Evolutionary conservation across 1,140 invertebrate species (phyloP).

Genomic region (Dreissena polymorpha): DNA sequence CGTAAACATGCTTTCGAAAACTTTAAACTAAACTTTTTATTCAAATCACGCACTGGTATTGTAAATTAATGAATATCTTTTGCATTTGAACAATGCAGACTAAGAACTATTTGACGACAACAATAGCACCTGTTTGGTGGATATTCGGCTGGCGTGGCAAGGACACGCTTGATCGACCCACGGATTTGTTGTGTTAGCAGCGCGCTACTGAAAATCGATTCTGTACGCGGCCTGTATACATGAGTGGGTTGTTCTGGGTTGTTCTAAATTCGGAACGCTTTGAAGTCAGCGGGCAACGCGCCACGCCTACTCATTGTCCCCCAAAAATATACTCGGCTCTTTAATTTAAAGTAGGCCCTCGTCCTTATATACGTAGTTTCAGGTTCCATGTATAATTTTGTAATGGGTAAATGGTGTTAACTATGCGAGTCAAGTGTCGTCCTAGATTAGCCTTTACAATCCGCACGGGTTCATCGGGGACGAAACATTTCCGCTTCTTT

Average conservation of each 20-base stretch:
- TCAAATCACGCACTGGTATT: background rate
- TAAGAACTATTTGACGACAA: slow-evolving; percentile 18
- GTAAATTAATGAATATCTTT: background rate
- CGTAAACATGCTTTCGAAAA: background rate
- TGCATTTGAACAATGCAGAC: background rate
- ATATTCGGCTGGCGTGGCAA: slow-evolving; percentile 49
- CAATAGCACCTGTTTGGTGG: slow-evolving; percentile 12
- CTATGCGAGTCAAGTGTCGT: too few relatives aligned
- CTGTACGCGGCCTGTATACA: slow-evolving; percentile 12
- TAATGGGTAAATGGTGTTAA: too few relatives aligned
- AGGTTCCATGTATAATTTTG: too few relatives aligned
- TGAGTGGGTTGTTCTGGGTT: too few relatives aligned
- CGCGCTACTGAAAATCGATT: slow-evolving; percentile 22
- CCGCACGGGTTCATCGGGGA: too few relatives aligned
- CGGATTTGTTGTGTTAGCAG: background rate
- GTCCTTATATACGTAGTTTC: too few relatives aligned
- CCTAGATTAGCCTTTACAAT: too few relatives aligned
- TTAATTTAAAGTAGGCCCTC: too few relatives aligned
- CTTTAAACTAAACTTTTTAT: background rate
- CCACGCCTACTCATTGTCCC: slow-evolving; percentile 33
- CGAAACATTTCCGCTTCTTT: too few relatives aligned
- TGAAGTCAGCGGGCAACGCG: slow-evolving; percentile 39
- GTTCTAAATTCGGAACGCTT: slow-evolving; percentile 50
- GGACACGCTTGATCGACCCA: slow-evolving; percentile 43
- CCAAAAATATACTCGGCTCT: too few relatives aligned